Base-by-base conservation (phyloP, 2,888 invertebrate species). In the Cheilosia scutellata region DNA sequence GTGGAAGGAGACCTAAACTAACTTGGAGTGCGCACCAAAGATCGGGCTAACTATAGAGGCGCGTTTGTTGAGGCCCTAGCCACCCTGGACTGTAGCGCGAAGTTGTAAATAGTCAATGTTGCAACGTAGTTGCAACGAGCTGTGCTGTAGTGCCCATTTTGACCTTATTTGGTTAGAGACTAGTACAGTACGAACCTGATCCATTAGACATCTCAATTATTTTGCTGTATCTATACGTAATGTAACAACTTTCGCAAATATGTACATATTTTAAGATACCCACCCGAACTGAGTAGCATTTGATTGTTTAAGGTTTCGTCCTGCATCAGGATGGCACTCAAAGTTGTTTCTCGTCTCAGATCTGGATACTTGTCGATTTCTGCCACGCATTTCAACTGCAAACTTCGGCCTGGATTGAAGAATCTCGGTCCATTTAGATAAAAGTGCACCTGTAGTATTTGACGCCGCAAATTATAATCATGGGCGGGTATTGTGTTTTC, bases 231-330 rank as follows among this genome's bases (percentile, higher is more conserved):
- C 2, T 25, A 9, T 27, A 49, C 3, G 7, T 40, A 40, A 16
- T n/a, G 13, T 42, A 60, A 60, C 42, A 27, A n/a, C 5, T 20
- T 16, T 31, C 20, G 2, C 20, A 20, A 20, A 20, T 20, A 2
- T 25, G 16, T 11, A 16, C 40, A 11, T 9, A 25, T 9, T 13
- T 27, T 11, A 4, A 40, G 7, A n/a, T 53, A 88, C 89, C 88
- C 82, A 92, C 92, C 90, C 66, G 92, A 90, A 87, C 91, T 92
- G 62, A 91, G 89, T 37, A 90, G 88, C 88, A 91, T 91, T 80
- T 92, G 91, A 87, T 92, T 92, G 72, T 89, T 90, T 70, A 90
- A 88, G 87, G 91, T 91, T 80, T 91, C 91, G 74, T 90, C 90
- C 5, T 90, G 89, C 57, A 90, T 87, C 37, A 92, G 88, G 42